Evolutionary conservation across 64 coral and sea anemone genomes (phyloP).

Genomic region (Hydrozoanthus tunicans): DNA sequence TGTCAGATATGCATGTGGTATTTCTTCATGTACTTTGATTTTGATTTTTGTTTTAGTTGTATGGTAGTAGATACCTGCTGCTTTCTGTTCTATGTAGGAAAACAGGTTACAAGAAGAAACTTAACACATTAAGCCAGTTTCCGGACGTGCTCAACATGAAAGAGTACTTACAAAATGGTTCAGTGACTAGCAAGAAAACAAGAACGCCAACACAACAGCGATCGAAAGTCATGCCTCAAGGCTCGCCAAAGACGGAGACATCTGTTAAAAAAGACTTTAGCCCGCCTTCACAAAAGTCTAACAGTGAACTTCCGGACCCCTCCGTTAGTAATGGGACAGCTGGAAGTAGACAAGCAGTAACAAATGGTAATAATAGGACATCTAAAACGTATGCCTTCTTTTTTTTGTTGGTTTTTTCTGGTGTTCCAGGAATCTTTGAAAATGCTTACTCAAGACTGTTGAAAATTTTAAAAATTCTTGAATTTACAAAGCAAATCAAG

Average conservation of each 20-base stretch:
- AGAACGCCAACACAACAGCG: neutral
- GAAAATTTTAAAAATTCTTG: too few species aligned
- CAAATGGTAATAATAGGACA: neutral
- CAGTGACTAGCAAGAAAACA: neutral
- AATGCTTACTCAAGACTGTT: too few species aligned
- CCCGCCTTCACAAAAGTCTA: neutral
- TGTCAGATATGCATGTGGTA: too few species aligned
- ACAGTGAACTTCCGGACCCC: neutral
- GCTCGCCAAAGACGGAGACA: constrained; percentile 16
- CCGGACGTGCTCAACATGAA: constrained; percentile 14
- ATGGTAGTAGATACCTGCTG: too few species aligned
- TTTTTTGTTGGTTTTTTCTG: too few species aligned
- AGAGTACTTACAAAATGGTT: neutral
- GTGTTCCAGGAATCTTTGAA: too few species aligned
- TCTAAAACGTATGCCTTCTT: neutral
- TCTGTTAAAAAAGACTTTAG: neutral
- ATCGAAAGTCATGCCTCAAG: neutral
- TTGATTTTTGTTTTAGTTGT: too few species aligned
- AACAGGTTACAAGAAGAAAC: constrained; percentile 28
- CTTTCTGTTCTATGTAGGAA: neutral
- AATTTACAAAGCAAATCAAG: too few species aligned
- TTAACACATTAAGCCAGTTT: constrained; percentile 20
- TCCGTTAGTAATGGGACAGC: neutral
- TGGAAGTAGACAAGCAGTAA: neutral
- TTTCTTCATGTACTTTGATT: too few species aligned